These are phyloP conservation scores for Uria aalge DNA, from an alignment of 2,113 vertebrate species.

Conservation along the genomic window DNA sequence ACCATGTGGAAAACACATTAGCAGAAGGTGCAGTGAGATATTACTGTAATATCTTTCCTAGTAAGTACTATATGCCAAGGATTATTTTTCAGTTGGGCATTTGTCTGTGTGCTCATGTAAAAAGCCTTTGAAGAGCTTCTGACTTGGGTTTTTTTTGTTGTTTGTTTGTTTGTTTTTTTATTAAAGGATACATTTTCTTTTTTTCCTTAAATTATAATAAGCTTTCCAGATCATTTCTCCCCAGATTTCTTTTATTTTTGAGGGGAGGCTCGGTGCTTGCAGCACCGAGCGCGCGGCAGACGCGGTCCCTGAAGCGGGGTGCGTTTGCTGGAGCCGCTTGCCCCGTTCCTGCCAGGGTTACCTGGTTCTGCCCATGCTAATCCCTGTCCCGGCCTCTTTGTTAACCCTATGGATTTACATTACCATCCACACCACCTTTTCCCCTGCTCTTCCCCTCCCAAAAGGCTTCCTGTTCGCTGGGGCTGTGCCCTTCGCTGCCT, in stretches of 20 bases:
- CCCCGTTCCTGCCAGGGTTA: fast-evolving
- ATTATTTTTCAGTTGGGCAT: not conserved
- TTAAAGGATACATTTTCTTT: not conserved
- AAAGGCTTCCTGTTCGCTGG: not conserved
- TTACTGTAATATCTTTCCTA: not conserved
- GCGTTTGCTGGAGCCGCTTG: fast-evolving
- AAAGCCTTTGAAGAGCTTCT: not conserved
- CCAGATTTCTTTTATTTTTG: fast-evolving
- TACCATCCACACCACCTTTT: not conserved
- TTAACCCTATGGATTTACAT: not conserved
- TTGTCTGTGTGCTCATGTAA: not conserved
- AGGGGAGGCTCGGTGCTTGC: not conserved
- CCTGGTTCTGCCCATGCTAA: not conserved
- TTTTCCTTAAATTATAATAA: not conserved
- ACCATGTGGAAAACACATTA: not conserved
- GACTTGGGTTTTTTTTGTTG: not conserved
- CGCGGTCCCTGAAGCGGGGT: fast-evolving
- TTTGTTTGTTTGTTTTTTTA: not conserved
- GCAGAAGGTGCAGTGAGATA: not conserved
- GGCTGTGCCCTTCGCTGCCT: not conserved
- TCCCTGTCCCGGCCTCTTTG: not conserved
- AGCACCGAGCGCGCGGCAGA: fast-evolving
- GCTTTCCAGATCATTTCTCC: not conserved
- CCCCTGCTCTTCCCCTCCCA: not conserved
- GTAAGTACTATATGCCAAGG: not conserved